Base-by-base conservation (phyloP, 2,113 vertebrate species). In the Gavia stellata region DNA sequence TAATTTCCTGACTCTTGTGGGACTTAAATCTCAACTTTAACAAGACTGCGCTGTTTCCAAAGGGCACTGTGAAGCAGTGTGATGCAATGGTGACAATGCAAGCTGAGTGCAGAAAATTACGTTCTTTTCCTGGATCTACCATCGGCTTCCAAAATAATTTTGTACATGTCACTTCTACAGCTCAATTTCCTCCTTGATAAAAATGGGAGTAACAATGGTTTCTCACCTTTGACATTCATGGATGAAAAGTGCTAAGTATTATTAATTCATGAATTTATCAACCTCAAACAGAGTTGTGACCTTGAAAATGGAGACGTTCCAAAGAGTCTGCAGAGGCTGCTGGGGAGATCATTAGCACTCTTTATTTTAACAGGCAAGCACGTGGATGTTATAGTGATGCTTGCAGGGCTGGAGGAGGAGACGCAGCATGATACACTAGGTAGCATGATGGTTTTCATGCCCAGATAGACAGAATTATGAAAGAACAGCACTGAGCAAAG, bases 181-280 rank as follows among this genome's bases (percentile, higher is more conserved):
- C 75, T 92, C 86, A 95, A 88, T 95, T 93, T 96, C 94, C 94
- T 94, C 93, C 85, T 44, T 86, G 91, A 80, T 83, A 95, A 74
- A 84, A 94, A 94, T 52, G 67, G 36, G 74, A 92, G 92, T 90
- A 97, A 91, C 78, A 87, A 40, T 28, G 44, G 61, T 49, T 88
- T 84, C 70, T 87, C 87, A 89, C 81, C 94, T 95, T 89, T 94
- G 88, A 75, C 95, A 87, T 86, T 70, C 84, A 83, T 65, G 86
- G 83, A 91, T 94, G 81, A 73, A 89, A 97, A 92, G 66, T 85
- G 89, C 42, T 94, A 85, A 45, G n/a, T 65, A 40, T 95, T 89
- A 94, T 91, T 94, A 94, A 94, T 94, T 91, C 86, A 89, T 89
- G 40, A 89, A 94, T 95, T 94, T 94, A 94, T 92, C 92, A 96